phyloP scores from a whole-genome alignment of 2,888 invertebrate species.

The Aphodius sticticus region DNA sequence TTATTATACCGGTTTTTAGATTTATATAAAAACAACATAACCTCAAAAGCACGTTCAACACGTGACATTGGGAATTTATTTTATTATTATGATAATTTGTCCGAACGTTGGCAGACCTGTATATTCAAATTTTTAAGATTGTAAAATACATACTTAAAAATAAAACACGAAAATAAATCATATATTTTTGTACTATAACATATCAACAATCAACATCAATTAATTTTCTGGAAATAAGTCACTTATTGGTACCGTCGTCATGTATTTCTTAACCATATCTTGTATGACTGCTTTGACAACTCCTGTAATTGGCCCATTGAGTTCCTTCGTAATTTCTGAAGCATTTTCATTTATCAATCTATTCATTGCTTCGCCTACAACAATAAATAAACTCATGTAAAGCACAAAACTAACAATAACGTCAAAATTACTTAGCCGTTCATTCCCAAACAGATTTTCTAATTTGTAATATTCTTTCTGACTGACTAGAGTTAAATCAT shows the following conservation, averaged over 20 bases:
- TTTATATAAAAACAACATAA: neutral
- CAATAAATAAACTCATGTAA: neutral
- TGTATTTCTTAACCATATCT: slow-evolving; percentile 25
- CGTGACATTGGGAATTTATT: neutral
- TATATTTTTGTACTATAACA: neutral
- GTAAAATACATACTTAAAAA: neutral
- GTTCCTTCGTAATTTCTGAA: slow-evolving; percentile 24
- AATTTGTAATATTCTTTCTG: slow-evolving; percentile 23
- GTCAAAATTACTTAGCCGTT: slow-evolving; percentile 25
- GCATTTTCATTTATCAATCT: slow-evolving; percentile 30
- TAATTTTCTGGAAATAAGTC: slow-evolving; percentile 27
- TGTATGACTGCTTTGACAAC: slow-evolving; percentile 26
- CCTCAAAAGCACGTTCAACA: neutral
- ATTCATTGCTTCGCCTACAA: slow-evolving; percentile 32
- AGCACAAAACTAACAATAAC: neutral
- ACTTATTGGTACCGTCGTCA: slow-evolving; percentile 26
- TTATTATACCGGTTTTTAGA: neutral
- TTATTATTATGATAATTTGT: neutral
- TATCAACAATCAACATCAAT: neutral
- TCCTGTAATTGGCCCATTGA: slow-evolving; percentile 27
- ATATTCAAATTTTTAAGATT: neutral
- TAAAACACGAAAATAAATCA: neutral
- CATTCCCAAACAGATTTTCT: slow-evolving; percentile 32
- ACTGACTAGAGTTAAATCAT: slow-evolving; percentile 16
- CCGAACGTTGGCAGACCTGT: neutral